Conservation (phyloP, 2,113 vertebrate genomes). For the Promerops cafer region DNA sequence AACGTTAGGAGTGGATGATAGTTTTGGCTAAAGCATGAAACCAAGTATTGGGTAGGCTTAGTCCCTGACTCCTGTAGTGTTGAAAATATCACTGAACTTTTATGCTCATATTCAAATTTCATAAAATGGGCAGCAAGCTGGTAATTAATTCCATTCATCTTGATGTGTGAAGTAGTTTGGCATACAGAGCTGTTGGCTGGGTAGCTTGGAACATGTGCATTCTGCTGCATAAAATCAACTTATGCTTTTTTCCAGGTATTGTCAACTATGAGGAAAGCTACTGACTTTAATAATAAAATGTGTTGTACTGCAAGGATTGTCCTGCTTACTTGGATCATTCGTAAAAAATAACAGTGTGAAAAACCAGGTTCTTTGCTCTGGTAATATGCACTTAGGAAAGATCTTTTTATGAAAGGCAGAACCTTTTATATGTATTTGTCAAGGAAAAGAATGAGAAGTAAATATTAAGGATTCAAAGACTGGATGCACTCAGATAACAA, state of each 20-base stretch:
- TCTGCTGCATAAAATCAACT: not conserved
- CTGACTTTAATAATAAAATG: not conserved
- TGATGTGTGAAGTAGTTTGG: not conserved
- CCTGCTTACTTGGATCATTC: not conserved
- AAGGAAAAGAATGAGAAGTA: not conserved
- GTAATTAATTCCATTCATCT: not conserved
- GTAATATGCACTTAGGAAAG: not conserved
- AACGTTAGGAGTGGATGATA: accelerated
- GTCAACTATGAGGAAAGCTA: not conserved
- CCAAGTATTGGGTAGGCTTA: not conserved
- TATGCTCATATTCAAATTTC: not conserved
- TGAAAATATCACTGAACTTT: not conserved
- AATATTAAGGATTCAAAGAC: not conserved
- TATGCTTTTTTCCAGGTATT: not conserved
- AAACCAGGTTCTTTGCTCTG: not conserved
- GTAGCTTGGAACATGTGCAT: not conserved
- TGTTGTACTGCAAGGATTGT: not conserved
- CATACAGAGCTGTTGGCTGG: not conserved
- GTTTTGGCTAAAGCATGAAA: not conserved
- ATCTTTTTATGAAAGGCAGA: not conserved
- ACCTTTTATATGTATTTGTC: not conserved
- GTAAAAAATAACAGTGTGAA: not conserved
- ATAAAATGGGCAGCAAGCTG: not conserved
- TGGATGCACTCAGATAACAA: not conserved
- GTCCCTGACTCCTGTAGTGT: not conserved